Conservation (phyloP, 2,888 invertebrate genomes). For the Lapara coniferarum region DNA sequence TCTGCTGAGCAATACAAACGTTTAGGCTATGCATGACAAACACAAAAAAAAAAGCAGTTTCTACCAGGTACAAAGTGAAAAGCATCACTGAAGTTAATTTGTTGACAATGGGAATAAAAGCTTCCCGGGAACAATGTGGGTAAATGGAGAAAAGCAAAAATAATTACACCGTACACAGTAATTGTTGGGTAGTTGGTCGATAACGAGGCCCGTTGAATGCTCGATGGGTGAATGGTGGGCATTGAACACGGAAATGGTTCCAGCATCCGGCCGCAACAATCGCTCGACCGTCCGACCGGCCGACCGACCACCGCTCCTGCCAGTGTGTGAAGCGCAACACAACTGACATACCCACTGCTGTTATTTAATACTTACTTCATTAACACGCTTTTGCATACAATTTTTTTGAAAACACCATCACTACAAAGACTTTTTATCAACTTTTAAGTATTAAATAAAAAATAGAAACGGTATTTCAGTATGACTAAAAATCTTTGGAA, state of each 20-base stretch:
- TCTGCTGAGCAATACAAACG: background rate
- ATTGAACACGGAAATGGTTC: conserved; percentile 70
- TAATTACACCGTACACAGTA: conserved; percentile 41
- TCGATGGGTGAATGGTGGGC: conserved; percentile 60
- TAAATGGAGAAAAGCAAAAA: conserved; percentile 36
- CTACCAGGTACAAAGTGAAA: background rate
- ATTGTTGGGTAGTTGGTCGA: conserved; percentile 55
- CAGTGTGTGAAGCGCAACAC: conserved; percentile 31
- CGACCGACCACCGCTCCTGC: conserved; percentile 43
- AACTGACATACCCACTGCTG: background rate
- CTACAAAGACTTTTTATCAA: too few relatives aligned
- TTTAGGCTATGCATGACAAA: background rate
- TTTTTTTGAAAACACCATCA: too few relatives aligned
- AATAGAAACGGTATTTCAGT: too few relatives aligned
- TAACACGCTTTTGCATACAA: too few relatives aligned
- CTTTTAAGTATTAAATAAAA: too few relatives aligned
- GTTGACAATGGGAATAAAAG: background rate
- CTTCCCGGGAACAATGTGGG: background rate
- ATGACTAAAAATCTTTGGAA: too few relatives aligned
- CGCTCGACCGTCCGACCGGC: conserved; percentile 43
- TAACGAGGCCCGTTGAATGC: conserved; percentile 55
- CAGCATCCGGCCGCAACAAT: conserved; percentile 75
- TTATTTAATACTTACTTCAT: conserved; percentile 1
- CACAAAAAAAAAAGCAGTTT: background rate
- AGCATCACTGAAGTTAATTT: background rate